Evolutionary conservation across 2,888 invertebrate species (phyloP).

Genomic region (Caenorhabditis virilis): DNA sequence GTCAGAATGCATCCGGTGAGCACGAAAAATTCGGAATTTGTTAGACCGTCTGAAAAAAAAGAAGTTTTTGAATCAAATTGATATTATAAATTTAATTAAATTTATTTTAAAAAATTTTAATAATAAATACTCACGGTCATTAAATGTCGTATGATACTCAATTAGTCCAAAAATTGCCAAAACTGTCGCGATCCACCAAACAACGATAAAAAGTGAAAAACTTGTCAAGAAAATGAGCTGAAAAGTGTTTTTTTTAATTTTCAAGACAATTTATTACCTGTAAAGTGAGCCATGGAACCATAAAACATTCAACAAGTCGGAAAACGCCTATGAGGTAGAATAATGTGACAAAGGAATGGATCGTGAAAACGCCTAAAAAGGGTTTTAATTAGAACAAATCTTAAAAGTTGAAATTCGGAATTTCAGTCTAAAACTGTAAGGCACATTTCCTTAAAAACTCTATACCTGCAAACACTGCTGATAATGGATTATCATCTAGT

Average conservation of each 20-base stretch:
- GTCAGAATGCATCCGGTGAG: constrained; percentile 35
- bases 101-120: too few species aligned
- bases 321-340: constrained; percentile 38
- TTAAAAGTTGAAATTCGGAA: too few species aligned
- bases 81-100: too few species aligned
- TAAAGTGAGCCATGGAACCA: constrained; percentile 43
- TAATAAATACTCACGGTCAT: constrained; percentile 28
- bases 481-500: constrained; percentile 22
- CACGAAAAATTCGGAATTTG: constrained; percentile 42
- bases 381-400: too few species aligned
- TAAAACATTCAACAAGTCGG: constrained; percentile 35
- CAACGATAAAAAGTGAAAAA: constrained; percentile 36
- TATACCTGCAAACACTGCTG: constrained; percentile 32
- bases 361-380: constrained; percentile 33
- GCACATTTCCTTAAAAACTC: background rate
- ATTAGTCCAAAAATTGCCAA: constrained; percentile 44
- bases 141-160: constrained; percentile 23
- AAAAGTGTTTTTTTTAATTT: constrained; percentile 4
- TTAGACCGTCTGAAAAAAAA: constrained; percentile 29
- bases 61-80: background rate
- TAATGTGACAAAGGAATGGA: constrained; percentile 39
- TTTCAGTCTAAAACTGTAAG: background rate
- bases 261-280: constrained; percentile 18
- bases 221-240: constrained; percentile 40
- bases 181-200: constrained; percentile 51